phyloP scores from a whole-genome alignment of 2,888 invertebrate genomes.

The Xestobium rufovillosum region DNA sequence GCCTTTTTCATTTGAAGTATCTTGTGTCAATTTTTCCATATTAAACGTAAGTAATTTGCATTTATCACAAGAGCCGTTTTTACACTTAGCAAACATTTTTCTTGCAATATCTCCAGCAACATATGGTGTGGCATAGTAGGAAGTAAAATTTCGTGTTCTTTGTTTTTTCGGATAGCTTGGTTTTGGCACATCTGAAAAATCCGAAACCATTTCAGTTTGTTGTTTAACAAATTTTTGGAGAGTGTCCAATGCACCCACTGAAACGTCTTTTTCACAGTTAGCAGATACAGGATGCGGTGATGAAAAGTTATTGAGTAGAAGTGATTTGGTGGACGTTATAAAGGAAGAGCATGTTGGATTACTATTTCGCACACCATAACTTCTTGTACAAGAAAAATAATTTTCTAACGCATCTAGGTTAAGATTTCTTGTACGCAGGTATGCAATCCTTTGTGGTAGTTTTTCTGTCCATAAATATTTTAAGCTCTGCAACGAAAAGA shows the following conservation, averaged over 20 bases:
- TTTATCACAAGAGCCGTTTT: neutral
- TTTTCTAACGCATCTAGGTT: neutral
- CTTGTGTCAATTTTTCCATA: neutral
- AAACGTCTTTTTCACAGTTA: slow-evolving; percentile 1
- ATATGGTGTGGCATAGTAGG: neutral
- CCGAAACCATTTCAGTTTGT: neutral
- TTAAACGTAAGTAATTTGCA: neutral
- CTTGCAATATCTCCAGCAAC: neutral
- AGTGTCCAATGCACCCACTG: neutral
- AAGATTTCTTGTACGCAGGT: slow-evolving; percentile 1
- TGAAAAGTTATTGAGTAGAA: neutral
- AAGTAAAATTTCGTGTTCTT: neutral
- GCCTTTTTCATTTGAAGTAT: no score
- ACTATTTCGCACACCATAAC: neutral
- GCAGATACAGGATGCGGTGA: neutral
- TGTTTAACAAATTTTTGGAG: neutral
- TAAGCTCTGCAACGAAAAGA: slow-evolving; percentile 9
- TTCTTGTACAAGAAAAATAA: neutral
- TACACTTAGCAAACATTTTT: no score
- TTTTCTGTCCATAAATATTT: slow-evolving; percentile 11
- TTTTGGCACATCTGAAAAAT: no score
- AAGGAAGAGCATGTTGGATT: neutral
- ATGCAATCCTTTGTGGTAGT: slow-evolving; percentile 8
- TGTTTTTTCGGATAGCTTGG: no score
- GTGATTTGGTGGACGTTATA: neutral